phyloP scores from a whole-genome alignment of 2,797 vertebrate species.

The Decapterus maruadsi region DNA sequence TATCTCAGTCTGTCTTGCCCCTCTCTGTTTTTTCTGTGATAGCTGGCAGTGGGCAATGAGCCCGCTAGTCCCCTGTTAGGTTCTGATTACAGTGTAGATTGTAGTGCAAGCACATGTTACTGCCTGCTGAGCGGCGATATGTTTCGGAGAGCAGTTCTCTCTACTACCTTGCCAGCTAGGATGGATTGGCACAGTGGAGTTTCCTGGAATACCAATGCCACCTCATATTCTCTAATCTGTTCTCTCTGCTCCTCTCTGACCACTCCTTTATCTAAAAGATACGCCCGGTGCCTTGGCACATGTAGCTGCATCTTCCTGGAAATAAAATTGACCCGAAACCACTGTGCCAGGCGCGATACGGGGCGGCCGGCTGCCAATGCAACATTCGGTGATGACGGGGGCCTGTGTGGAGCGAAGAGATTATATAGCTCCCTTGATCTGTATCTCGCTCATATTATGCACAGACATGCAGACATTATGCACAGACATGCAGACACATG shows the following conservation, averaged over 20 bases:
- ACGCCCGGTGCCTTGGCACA: slow-evolving; percentile 47
- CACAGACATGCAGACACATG: not conserved
- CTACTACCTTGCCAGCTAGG: slow-evolving; percentile 64
- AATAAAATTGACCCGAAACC: slow-evolving; percentile 61
- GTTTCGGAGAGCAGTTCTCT: slow-evolving; percentile 58
- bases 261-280: slow-evolving; percentile 51
- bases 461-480: slow-evolving; percentile 3
- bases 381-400: slow-evolving; percentile 35
- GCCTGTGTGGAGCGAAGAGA: slow-evolving; percentile 45
- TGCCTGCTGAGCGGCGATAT: slow-evolving; percentile 73
- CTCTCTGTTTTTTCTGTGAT: slow-evolving; percentile 33
- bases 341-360: slow-evolving; percentile 41
- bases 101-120: slow-evolving; percentile 75
- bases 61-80: slow-evolving; percentile 58
- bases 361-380: slow-evolving; percentile 44
- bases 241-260: slow-evolving; percentile 38
- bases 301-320: slow-evolving; percentile 48
- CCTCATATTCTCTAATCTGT: slow-evolving; percentile 35
- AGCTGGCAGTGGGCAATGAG: slow-evolving; percentile 54
- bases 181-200: slow-evolving; percentile 56
- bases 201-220: slow-evolving; percentile 69
- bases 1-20: slow-evolving; percentile 29
- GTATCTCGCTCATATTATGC: slow-evolving; percentile 47
- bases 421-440: slow-evolving; percentile 57
- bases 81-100: slow-evolving; percentile 78